Percentiles rank a stretch among this genome's conserved stretches.
Evolutionary conservation across 2,888 invertebrate genomes (phyloP).

Genomic region (Campoplex capitator): DNA sequence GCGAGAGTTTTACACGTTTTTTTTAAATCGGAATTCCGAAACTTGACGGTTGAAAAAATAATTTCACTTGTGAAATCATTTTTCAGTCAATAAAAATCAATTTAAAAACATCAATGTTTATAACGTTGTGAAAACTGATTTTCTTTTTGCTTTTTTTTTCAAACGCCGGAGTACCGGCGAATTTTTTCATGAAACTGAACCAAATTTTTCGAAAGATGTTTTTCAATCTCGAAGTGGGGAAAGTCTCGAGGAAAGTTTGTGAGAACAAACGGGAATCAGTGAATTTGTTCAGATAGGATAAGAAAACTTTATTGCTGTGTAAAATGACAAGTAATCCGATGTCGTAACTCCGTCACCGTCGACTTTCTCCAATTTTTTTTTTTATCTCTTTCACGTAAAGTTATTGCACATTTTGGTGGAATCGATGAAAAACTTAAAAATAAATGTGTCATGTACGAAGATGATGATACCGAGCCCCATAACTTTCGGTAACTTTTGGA

Average conservation of each 20-base stretch:
- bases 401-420: conserved; percentile 29
- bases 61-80: too few relatives aligned
- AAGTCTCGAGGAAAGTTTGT: not conserved
- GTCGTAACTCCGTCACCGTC: conserved; percentile 31
- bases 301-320: conserved; percentile 63
- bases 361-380: conserved; percentile 1
- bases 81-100: too few relatives aligned
- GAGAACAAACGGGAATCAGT: not conserved
- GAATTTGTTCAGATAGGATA: conserved; percentile 25
- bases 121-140: too few relatives aligned
- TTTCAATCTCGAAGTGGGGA: too few relatives aligned
- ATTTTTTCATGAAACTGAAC: too few relatives aligned
- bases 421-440: conserved; percentile 31
- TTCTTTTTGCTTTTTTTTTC: too few relatives aligned
- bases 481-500: conserved; percentile 14
- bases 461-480: not conserved
- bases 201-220: too few relatives aligned
- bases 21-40: too few relatives aligned
- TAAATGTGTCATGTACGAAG: conserved; percentile 72
- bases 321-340: conserved; percentile 44
- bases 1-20: too few relatives aligned
- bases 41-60: too few relatives aligned
- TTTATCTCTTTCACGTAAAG: conserved; percentile 39
- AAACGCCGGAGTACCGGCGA: too few relatives aligned
- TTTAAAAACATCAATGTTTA: too few relatives aligned